Percentiles rank a stretch among this genome's conserved stretches.
phyloP scores from a whole-genome alignment of 2,888 invertebrate species.

The Acanthoscelides obtectus region DNA sequence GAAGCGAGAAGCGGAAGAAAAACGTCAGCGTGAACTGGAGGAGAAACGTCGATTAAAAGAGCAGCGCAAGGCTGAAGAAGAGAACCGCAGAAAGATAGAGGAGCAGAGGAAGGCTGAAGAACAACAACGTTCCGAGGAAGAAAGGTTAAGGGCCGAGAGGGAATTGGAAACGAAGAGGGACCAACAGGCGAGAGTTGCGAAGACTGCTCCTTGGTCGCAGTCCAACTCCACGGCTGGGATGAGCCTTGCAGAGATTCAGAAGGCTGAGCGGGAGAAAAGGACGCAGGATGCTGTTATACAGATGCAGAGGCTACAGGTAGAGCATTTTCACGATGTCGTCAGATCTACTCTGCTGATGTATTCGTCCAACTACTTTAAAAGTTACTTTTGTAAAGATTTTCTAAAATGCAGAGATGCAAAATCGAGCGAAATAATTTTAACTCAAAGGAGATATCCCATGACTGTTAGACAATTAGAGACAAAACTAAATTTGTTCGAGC shows the following conservation, averaged over 20 bases:
- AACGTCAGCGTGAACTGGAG: conserved; percentile 50
- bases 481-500: too few species aligned
- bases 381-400: too few species aligned
- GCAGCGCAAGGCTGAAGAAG: conserved; percentile 45
- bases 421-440: too few species aligned
- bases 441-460: too few species aligned
- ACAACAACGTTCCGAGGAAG: conserved; percentile 42
- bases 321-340: too few species aligned
- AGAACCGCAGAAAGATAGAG: conserved; percentile 46
- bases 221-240: conserved; percentile 44
- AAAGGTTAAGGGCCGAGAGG: conserved; percentile 10
- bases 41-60: conserved; percentile 51
- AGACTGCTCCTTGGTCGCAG: conserved; percentile 56
- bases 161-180: conserved; percentile 44
- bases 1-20: conserved; percentile 48
- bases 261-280: conserved; percentile 50
- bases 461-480: too few species aligned
- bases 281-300: conserved; percentile 40
- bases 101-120: conserved; percentile 44
- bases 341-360: too few species aligned
- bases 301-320: conserved; percentile 43
- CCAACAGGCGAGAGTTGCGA: conserved; percentile 46
- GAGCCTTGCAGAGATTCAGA: conserved; percentile 53
- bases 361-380: too few species aligned
- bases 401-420: too few species aligned